phyloP scores from a whole-genome alignment of 2,113 vertebrate species.

The Dipodomys merriami region DNA sequence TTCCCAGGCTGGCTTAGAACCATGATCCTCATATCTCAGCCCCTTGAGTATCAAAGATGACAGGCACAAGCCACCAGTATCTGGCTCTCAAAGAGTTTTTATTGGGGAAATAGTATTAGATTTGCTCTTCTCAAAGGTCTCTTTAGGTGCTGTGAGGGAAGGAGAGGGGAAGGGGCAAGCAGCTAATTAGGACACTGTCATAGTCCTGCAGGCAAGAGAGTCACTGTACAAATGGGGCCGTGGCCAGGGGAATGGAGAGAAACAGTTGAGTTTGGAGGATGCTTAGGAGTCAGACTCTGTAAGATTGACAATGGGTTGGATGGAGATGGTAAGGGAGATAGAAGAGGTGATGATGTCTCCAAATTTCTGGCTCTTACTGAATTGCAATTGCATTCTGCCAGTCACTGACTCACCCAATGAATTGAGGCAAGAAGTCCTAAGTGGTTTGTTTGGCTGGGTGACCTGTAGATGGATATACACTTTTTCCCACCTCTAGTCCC shows the following conservation, averaged over 20 bases:
- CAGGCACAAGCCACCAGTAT: too few species aligned
- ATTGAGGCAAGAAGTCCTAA: not conserved
- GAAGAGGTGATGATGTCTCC: not conserved
- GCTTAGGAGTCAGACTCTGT: not conserved
- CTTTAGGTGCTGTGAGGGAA: not conserved
- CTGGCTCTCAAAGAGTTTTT: not conserved
- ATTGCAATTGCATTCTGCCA: not conserved
- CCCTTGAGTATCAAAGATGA: too few species aligned
- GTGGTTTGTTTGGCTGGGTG: not conserved
- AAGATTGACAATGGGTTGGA: not conserved
- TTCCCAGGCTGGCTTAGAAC: too few species aligned
- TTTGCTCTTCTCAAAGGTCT: not conserved
- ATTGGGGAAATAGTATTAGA: not conserved
- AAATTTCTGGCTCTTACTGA: slow-evolving; percentile 5
- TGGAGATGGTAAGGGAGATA: not conserved
- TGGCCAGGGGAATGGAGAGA: not conserved
- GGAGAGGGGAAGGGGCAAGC: not conserved
- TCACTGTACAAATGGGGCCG: not conserved
- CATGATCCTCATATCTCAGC: too few species aligned
- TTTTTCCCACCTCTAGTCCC: not conserved
- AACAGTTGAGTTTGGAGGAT: not conserved
- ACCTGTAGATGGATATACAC: not conserved
- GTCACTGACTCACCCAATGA: not conserved
- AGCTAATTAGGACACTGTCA: not conserved
- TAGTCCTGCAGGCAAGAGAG: not conserved